Evolutionary conservation across 1,140 invertebrate genomes (phyloP).

Genomic region (Rhopalosiphum maidis): DNA sequence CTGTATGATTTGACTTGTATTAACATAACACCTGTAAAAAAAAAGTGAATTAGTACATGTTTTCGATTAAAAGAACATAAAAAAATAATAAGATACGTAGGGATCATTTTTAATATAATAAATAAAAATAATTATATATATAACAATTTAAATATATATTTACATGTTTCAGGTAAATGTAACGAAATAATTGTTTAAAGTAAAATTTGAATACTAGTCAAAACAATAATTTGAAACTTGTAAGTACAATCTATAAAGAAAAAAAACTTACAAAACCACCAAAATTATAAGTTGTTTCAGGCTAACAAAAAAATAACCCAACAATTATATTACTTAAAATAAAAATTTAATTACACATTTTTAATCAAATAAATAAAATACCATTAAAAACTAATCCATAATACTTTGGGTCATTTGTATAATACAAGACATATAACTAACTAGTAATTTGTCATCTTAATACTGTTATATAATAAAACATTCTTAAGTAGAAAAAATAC

Average conservation of each 20-base stretch:
- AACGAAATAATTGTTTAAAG: constrained; percentile 52
- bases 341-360: constrained; percentile 43
- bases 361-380: constrained; percentile 48
- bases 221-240: constrained; percentile 49
- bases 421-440: constrained; percentile 55
- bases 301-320: constrained; percentile 43
- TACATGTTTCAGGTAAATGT: constrained; percentile 54
- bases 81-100: constrained; percentile 2
- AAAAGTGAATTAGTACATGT: constrained; percentile 36
- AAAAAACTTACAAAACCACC: constrained; percentile 53
- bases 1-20: neutral
- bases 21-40: constrained; percentile 48
- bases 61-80: neutral
- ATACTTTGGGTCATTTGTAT: constrained; percentile 57
- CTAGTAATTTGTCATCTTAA: constrained; percentile 52
- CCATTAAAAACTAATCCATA: constrained; percentile 54
- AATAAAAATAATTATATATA: constrained; percentile 45
- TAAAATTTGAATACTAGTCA: constrained; percentile 54
- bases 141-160: constrained; percentile 57
- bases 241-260: constrained; percentile 52
- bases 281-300: constrained; percentile 45
- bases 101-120: constrained; percentile 20
- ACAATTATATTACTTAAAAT: constrained; percentile 36
- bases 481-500: constrained; percentile 54
- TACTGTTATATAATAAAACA: constrained; percentile 55